phyloP scores from a whole-genome alignment of 2,113 vertebrate genomes.

The Steatornis caripensis region DNA sequence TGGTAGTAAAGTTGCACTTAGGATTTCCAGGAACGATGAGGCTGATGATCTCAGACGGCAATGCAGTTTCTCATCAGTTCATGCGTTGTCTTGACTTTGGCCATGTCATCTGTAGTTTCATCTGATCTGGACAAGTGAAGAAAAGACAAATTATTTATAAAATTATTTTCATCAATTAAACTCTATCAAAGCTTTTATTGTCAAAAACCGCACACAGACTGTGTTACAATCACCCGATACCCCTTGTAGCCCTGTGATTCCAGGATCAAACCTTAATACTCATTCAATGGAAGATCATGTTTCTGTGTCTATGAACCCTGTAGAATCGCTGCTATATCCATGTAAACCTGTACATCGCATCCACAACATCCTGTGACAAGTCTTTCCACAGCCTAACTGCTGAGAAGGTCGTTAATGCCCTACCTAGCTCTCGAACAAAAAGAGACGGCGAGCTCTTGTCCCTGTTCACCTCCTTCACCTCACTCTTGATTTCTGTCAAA shows the following conservation, averaged over 20 bases:
- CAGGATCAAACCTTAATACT: neutral
- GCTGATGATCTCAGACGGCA: neutral
- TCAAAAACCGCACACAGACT: neutral
- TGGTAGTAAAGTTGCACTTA: neutral
- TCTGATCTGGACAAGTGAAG: slow-evolving; percentile 42
- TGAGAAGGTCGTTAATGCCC: neutral
- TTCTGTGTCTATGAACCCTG: neutral
- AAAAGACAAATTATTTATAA: slow-evolving; percentile 13
- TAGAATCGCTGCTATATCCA: neutral
- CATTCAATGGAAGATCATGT: neutral
- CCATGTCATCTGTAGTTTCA: neutral
- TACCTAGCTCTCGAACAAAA: neutral
- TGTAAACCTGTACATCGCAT: neutral
- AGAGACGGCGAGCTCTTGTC: neutral
- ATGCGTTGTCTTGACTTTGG: neutral
- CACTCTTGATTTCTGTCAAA: neutral
- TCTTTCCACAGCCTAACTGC: neutral
- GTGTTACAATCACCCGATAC: neutral
- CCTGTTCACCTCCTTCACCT: neutral
- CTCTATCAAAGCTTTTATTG: neutral
- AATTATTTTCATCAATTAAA: neutral
- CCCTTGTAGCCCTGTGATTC: neutral
- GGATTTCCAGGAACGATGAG: neutral
- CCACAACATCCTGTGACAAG: neutral
- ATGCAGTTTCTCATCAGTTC: neutral